Evolutionary conservation across 1,140 invertebrate genomes (phyloP).

Genomic region (Stenopsyche tienmushanensis): DNA sequence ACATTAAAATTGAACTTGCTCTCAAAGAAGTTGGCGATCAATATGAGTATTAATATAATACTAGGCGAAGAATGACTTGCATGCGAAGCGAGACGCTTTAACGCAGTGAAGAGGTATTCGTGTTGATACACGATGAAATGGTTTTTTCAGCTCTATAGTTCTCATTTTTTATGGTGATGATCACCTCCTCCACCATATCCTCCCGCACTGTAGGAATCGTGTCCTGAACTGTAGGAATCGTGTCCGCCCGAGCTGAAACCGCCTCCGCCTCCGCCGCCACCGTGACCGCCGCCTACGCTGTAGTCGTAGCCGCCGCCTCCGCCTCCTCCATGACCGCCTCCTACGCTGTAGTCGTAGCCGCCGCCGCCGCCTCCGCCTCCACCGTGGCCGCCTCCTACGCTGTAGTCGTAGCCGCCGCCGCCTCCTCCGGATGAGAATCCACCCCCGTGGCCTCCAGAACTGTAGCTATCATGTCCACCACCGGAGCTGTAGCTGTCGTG

Average conservation of each 20-base stretch:
- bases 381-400: background rate
- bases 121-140: background rate
- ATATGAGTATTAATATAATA: conserved; percentile 13
- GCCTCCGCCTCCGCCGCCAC: background rate
- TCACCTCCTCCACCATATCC: conserved; percentile 6
- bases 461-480: background rate
- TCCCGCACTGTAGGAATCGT: conserved; percentile 2
- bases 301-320: background rate
- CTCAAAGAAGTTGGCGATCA: background rate
- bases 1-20: too few species aligned
- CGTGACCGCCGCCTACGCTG: background rate
- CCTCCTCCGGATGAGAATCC: background rate
- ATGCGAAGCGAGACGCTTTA: background rate
- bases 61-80: conserved; percentile 2
- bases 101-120: background rate
- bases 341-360: conserved; percentile 3
- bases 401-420: background rate
- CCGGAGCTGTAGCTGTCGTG: background rate
- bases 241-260: conserved; percentile 4
- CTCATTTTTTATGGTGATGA: conserved; percentile 20
- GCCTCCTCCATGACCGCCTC: conserved; percentile 8
- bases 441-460: background rate
- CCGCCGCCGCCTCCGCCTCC: conserved; percentile 4
- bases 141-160: background rate
- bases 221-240: conserved; percentile 10